Percentiles rank a stretch among this genome's conserved stretches.
These are phyloP conservation scores for Dicaeum eximium DNA, from an alignment of 2,113 vertebrate species.

Conservation along the genomic window DNA sequence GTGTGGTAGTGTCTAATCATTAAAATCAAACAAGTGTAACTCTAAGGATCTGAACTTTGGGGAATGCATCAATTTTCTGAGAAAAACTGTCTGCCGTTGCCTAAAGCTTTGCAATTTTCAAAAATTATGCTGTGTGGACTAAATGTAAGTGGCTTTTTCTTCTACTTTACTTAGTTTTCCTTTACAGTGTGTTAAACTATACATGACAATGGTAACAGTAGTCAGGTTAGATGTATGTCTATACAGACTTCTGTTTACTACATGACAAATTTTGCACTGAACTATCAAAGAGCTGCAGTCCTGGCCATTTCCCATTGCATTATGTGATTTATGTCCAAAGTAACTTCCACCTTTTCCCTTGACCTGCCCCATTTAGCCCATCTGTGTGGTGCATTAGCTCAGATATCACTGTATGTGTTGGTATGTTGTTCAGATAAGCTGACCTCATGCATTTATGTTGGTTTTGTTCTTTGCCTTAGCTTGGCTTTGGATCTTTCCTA, in stretches of 20 bases:
- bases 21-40: background rate
- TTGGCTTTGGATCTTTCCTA: constrained; percentile 93
- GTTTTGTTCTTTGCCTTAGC: constrained; percentile 72
- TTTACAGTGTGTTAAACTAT: background rate
- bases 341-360: background rate
- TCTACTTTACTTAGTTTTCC: background rate
- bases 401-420: background rate
- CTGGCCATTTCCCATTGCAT: background rate
- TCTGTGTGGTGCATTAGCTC: background rate
- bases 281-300: background rate
- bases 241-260: background rate
- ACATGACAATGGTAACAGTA: background rate
- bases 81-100: background rate
- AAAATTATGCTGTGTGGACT: background rate
- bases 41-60: background rate
- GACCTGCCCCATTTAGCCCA: background rate
- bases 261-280: background rate
- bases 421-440: background rate
- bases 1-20: background rate
- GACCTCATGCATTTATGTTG: background rate
- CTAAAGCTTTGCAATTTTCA: background rate
- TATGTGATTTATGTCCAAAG: background rate
- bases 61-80: background rate
- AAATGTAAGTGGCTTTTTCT: background rate
- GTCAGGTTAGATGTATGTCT: background rate